Percentiles rank a stretch among this genome's conserved stretches.
Evolutionary conservation across 2,113 vertebrate genomes (phyloP).

Genomic region (Colistium nudipinnis): DNA sequence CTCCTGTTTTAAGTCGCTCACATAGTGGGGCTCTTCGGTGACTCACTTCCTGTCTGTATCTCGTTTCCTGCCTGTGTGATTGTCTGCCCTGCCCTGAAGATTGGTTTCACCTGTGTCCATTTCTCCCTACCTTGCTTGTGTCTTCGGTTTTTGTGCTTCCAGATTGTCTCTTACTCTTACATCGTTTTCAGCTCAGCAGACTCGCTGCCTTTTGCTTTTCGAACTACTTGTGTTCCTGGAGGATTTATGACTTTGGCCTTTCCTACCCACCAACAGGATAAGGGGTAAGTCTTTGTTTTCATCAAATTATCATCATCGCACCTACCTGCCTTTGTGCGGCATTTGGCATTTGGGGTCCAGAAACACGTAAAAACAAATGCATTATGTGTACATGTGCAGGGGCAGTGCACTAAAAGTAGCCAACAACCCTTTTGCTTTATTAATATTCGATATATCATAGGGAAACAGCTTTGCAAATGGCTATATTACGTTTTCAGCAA

Average conservation of each 20-base stretch:
- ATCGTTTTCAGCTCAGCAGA: background rate
- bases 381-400: constrained; percentile 17
- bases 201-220: background rate
- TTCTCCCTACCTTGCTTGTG: background rate
- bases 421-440: background rate
- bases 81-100: background rate
- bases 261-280: background rate
- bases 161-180: background rate
- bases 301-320: background rate
- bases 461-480: too few species aligned
- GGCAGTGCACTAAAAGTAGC: background rate
- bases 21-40: background rate
- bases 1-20: too few species aligned
- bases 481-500: too few species aligned
- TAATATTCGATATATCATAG: background rate
- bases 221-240: background rate
- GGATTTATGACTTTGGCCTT: background rate
- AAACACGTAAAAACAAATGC: background rate
- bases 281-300: background rate
- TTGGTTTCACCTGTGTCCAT: background rate
- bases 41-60: background rate
- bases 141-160: background rate
- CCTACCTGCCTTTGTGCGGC: background rate
- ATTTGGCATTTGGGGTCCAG: background rate
- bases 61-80: background rate